Conservation (phyloP, 2,888 invertebrate genomes). For the Dicyrtoma fusca region DNA sequence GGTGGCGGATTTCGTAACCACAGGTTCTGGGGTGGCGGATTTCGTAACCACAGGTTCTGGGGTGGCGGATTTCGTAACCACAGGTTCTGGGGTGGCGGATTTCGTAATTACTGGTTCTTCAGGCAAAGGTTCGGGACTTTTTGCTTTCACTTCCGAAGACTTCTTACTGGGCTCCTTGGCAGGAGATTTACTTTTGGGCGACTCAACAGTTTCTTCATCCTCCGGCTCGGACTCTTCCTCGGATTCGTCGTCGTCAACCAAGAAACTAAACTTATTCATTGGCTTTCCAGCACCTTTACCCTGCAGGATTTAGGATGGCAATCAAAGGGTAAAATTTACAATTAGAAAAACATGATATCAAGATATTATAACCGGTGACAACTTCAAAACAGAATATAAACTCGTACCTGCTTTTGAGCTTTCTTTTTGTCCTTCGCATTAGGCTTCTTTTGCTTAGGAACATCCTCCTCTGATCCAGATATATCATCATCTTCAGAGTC, state of each 20-base stretch:
- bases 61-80: neutral
- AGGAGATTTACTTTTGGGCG: slow-evolving; percentile 45
- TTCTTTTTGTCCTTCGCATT: slow-evolving; percentile 12
- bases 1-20: no score
- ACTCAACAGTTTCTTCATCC: slow-evolving; percentile 42
- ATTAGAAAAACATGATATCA: no score
- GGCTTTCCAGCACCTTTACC: neutral
- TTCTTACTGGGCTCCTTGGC: slow-evolving; percentile 37
- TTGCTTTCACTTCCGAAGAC: neutral
- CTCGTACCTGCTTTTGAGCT: neutral
- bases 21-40: neutral
- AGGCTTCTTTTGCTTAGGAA: neutral
- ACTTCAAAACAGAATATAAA: neutral
- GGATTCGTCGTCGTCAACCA: slow-evolving; percentile 22
- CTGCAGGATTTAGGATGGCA: neutral
- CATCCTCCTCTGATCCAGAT: neutral
- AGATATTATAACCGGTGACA: no score
- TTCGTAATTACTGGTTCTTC: slow-evolving; percentile 41
- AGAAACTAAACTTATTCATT: slow-evolving; percentile 1
- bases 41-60: neutral
- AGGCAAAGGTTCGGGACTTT: neutral
- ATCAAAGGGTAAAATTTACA: neutral
- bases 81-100: neutral
- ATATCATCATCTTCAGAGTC: no score
- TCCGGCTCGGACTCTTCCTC: slow-evolving; percentile 19